Conservation (phyloP, 2,113 vertebrate genomes). For the Psephotus haematonotus region DNA sequence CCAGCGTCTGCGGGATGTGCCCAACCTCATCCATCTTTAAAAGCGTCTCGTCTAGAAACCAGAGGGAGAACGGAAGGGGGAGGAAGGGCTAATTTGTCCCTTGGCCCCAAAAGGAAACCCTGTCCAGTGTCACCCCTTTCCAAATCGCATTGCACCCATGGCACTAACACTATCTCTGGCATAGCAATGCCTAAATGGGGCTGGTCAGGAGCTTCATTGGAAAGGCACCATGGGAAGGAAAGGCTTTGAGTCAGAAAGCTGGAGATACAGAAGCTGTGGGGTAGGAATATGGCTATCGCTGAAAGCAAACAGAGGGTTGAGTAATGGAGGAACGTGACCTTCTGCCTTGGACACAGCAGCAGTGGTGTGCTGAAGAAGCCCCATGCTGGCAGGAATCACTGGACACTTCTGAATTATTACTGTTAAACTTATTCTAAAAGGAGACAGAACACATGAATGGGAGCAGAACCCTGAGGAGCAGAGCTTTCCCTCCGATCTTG, state of each 20-base stretch:
- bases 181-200: background rate
- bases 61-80: background rate
- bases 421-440: background rate
- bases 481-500: background rate
- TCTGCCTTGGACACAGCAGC: background rate
- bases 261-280: background rate
- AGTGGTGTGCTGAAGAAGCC: background rate
- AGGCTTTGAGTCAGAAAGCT: background rate
- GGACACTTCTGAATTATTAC: background rate
- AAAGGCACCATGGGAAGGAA: background rate
- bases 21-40: conserved; percentile 81
- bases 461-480: background rate
- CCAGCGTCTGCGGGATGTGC: conserved; percentile 87
- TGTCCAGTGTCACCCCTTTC: background rate
- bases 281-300: background rate
- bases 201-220: background rate
- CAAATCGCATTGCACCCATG: background rate
- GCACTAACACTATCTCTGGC: background rate
- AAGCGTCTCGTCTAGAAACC: conserved; percentile 81
- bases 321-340: background rate
- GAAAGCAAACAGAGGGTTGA: background rate
- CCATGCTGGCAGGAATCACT: background rate
- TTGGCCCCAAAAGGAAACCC: background rate
- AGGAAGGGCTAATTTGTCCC: background rate
- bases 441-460: background rate